phyloP scores from a whole-genome alignment of 2,113 vertebrate species.

The Anhinga anhinga region DNA sequence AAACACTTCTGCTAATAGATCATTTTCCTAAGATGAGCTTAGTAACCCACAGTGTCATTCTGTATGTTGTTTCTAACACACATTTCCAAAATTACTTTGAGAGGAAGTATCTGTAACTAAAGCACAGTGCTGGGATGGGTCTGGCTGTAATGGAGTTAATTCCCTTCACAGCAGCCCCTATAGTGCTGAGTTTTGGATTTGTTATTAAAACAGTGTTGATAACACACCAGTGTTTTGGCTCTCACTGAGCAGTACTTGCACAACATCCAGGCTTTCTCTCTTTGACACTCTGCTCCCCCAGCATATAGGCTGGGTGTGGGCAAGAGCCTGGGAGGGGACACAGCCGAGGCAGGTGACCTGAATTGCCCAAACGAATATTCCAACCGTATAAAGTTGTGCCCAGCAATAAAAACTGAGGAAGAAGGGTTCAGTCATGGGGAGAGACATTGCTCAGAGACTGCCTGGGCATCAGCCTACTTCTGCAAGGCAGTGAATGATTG shows the following conservation, averaged over 20 bases:
- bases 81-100: neutral
- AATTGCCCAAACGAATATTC: neutral
- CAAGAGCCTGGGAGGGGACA: neutral
- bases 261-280: neutral
- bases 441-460: neutral
- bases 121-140: neutral
- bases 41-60: neutral
- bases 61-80: neutral
- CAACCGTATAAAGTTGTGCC: neutral
- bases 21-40: neutral
- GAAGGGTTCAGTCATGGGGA: neutral
- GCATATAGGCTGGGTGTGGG: neutral
- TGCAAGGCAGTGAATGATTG: neutral
- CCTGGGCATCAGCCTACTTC: neutral
- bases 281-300: neutral
- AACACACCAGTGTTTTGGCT: neutral
- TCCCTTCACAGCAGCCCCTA: neutral
- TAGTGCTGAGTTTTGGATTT: neutral
- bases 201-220: neutral
- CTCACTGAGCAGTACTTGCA: neutral
- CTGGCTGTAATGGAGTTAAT: neutral
- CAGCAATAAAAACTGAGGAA: neutral
- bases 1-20: neutral
- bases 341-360: neutral
- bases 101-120: neutral